A percentile compares a stretch with the other conserved stretches of the same genome.
Evolutionary conservation across 30 jellyfish, hydroid and myxozoan species (phyloP).

Genomic region (Rhopilema esculentum): DNA sequence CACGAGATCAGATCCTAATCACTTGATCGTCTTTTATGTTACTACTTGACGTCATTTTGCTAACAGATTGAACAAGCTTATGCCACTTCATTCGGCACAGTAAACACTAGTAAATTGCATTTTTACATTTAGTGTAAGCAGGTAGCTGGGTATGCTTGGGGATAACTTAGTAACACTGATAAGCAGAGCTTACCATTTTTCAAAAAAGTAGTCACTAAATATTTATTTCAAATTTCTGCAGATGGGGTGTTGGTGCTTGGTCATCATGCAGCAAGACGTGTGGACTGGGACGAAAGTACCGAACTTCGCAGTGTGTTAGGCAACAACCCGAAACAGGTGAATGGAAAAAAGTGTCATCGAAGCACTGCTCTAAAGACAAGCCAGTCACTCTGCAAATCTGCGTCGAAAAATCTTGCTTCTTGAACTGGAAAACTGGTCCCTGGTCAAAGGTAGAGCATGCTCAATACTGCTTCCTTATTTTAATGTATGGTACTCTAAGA

Average conservation of each 20-base stretch:
- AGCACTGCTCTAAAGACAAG: slow-evolving; percentile 77
- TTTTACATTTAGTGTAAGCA: too few species aligned
- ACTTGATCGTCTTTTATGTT: too few species aligned
- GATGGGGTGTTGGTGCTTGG: slow-evolving; percentile 92
- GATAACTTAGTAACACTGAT: too few species aligned
- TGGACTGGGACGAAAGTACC: slow-evolving; percentile 83
- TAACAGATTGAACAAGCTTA: too few species aligned
- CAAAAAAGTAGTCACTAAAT: too few species aligned
- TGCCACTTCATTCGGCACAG: too few species aligned
- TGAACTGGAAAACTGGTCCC: slow-evolving; percentile 80
- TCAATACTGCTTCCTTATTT: background rate
- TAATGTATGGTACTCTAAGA: too few species aligned
- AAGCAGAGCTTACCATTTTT: too few species aligned
- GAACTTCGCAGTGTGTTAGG: slow-evolving; percentile 64
- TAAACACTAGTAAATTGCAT: too few species aligned
- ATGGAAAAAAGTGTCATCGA: slow-evolving; percentile 47
- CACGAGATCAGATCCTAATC: too few species aligned
- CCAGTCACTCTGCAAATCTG: slow-evolving; percentile 92
- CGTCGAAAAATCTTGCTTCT: slow-evolving; percentile 82
- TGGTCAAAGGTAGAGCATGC: slow-evolving; percentile 88
- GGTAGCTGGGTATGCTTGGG: too few species aligned
- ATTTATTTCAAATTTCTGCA: background rate
- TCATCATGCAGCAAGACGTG: slow-evolving; percentile 85
- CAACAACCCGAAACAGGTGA: slow-evolving; percentile 65
- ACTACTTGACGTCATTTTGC: too few species aligned